These are phyloP conservation scores for Avahi laniger DNA, from an alignment of 2,797 vertebrate species.

Conservation along the genomic window DNA sequence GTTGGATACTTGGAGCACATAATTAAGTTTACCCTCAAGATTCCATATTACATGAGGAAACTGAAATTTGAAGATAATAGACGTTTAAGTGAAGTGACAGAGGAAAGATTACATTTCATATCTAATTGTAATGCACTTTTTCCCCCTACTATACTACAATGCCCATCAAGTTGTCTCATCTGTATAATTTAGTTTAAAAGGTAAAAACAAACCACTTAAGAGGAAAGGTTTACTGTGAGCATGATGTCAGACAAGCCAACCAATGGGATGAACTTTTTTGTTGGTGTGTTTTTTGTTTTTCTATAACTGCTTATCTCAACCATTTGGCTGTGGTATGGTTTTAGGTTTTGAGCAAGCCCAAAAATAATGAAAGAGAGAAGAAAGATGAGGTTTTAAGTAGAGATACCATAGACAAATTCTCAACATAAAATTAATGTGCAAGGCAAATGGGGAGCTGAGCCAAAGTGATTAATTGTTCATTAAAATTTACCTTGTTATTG, in stretches of 20 bases:
- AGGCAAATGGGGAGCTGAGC: conserved; percentile 28
- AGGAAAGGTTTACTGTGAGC: background rate
- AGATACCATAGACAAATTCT: conserved; percentile 41
- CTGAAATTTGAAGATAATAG: background rate
- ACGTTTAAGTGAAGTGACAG: background rate
- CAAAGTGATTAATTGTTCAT: conserved; percentile 73
- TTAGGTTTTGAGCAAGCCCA: conserved; percentile 39
- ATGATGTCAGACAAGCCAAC: background rate
- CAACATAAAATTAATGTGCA: conserved; percentile 66
- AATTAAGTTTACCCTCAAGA: background rate
- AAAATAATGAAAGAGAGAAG: conserved; percentile 25
- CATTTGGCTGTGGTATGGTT: background rate
- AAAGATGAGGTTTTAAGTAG: conserved; percentile 44
- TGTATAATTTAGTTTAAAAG: conserved; percentile 20
- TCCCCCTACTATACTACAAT: background rate
- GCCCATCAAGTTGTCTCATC: background rate
- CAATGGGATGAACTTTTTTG: background rate
- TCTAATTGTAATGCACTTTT: background rate
- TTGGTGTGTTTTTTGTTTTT: background rate
- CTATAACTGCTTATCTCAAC: background rate
- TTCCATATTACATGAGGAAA: background rate
- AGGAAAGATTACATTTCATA: background rate
- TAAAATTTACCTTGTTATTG: conserved; percentile 71
- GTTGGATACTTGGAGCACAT: background rate
- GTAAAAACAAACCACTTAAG: background rate